phyloP scores from a whole-genome alignment of 2,888 invertebrate genomes.

The Drosophila atripex region DNA sequence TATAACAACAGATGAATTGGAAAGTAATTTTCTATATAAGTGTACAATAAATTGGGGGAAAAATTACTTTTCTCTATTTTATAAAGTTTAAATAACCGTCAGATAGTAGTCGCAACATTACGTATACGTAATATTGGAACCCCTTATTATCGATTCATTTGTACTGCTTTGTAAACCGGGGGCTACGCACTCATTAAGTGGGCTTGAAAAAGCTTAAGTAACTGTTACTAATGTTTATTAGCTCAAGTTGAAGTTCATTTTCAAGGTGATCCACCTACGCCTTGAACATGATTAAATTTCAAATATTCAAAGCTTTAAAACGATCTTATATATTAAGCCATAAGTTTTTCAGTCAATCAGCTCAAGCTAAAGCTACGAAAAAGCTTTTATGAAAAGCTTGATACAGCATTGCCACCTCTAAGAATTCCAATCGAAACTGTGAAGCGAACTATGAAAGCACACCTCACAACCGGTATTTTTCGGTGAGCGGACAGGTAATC shows the following conservation, averaged over 20 bases:
- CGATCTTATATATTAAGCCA: background rate
- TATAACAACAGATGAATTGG: no score
- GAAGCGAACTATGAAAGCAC: background rate
- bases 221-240: slow-evolving; percentile 16
- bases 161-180: background rate
- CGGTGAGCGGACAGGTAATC: slow-evolving; percentile 7
- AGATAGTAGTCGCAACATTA: background rate
- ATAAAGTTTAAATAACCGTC: no score
- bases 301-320: background rate
- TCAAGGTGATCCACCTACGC: slow-evolving; percentile 23
- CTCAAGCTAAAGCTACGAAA: background rate
- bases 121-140: background rate
- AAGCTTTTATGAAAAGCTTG: slow-evolving; percentile 14
- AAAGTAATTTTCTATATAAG: no score
- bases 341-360: background rate
- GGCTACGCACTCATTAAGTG: slow-evolving; percentile 3
- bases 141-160: background rate
- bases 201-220: slow-evolving; percentile 13
- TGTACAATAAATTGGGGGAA: no score
- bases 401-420: background rate
- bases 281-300: background rate
- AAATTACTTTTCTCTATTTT: no score
- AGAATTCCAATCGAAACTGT: background rate
- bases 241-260: slow-evolving; percentile 27
- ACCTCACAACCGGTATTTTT: slow-evolving; percentile 21